Evolutionary conservation across 2,797 vertebrate species (phyloP), one percentile per base, ranked within the genome.

Genomic region (Acomys russatus): DNA sequence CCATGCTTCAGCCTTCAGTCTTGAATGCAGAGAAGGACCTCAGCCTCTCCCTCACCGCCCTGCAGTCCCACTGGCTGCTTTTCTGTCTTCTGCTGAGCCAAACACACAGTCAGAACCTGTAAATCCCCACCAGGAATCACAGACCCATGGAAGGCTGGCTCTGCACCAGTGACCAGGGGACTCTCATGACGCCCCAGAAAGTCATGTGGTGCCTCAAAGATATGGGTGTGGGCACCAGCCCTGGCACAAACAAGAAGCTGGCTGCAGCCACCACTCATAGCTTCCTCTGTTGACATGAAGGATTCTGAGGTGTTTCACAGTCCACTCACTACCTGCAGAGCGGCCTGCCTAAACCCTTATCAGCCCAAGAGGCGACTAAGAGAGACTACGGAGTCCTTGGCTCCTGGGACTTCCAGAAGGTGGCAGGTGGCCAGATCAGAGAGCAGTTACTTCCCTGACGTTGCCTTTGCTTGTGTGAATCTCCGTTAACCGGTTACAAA

Each of bases 211-310:
- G 0, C 23, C 59, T 33, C 0, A 0, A 63, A 35, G 6, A 78
- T 20, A 6, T 22, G 4, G 8, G 0, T 44, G 14, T 0, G 1
- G 30, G 61, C n/a, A 2, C 0, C 0, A 12, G 61, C 35, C 66
- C 33, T 68, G 8, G 54, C 0, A 0, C 66, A 33, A 51, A 51
- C 64, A 9, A 0, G 0, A 71, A 4, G 33, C 61, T 23, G 54
- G 66, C 44, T 10, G 0, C 3, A 3, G 51, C 33, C 28, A 4
- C 25, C n/a, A 28, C 6, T 3, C 1, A 23, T 1, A 22, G 61
- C 64, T 64, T 33, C 9, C 76, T 51, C 25, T 38, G 88, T 64
- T 59, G 68, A 38, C 59, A 17, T 35, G 1, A 12, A 20, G 70
- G 3, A 10, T 5, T 25, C 56, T 59, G 56, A 70, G 11, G 49